Conservation (phyloP, 1,140 invertebrate species). For the Riptortus pedestris region DNA sequence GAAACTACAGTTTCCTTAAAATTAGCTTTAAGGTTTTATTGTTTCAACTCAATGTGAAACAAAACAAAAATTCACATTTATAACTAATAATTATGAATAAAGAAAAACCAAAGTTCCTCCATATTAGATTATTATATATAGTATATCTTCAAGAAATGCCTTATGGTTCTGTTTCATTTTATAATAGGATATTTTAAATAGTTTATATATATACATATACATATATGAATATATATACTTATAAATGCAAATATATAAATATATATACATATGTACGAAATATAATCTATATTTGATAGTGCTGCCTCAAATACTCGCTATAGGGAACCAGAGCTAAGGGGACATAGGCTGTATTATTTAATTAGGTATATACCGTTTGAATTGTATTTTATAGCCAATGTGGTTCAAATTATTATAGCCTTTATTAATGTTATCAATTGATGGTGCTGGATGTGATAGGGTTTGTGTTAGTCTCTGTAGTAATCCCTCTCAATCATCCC, state of each 20-base stretch:
- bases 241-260: constrained; percentile 2
- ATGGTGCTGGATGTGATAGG: no score
- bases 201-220: neutral
- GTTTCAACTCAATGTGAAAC: neutral
- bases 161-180: constrained; percentile 10
- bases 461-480: no score
- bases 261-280: constrained; percentile 8
- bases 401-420: no score
- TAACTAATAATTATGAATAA: neutral
- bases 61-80: neutral
- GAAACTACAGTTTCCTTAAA: constrained; percentile 14
- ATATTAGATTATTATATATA: constrained; percentile 6
- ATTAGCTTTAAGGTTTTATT: constrained; percentile 5
- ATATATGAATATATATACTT: neutral
- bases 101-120: constrained; percentile 14
- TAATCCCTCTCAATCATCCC: no score
- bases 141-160: constrained; percentile 13
- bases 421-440: no score
- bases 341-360: neutral
- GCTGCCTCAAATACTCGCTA: constrained; percentile 1
- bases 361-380: no score
- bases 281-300: constrained; percentile 18
- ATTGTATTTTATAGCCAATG: no score
- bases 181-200: constrained; percentile 16
- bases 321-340: neutral